Base-by-base conservation (phyloP, 1,140 invertebrate genomes). In the Dendroctonus ponderosae region DNA sequence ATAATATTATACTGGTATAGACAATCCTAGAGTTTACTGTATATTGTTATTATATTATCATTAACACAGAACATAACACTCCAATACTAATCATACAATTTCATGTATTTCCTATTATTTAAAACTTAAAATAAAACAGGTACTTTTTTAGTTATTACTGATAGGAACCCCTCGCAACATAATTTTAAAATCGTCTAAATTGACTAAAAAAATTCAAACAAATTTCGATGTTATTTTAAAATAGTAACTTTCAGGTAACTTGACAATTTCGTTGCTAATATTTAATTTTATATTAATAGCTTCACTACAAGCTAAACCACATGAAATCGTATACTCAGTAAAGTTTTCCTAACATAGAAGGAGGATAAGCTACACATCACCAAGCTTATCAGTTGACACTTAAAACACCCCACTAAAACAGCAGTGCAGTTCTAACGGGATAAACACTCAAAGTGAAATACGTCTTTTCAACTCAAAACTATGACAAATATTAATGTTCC, bases 281-380 rank as follows among this genome's bases (percentile, higher is more conserved):
- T 14, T 58, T 15, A 26, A 15, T 8, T 46, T 6, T 49, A 6
- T 9, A n/a, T 43, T 59, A 26, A 39, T n/a, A 61, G 6, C 12
- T 37, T 7, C 7, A 11, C n/a, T 38, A 54, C 40, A 9, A 9
- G 8, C 7, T 49, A 8, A 7, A 61, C 39, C 42, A 51, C 53
- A 58, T 51, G 48, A 66, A 66, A 59, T 58, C 53, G 37, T 58
- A 66, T 51, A 66, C 51, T 39, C n/a, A 50, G 43, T 50, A 15
- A 54, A 39, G 42, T 26, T 38, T 11, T 61, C 15, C 37, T 26
- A 40, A 11, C 15, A 61, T n/a, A n/a, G n/a, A 61, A 38, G 43
- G 38, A 8, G 38, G 15, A n/a, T 48, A 54, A 41, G 37, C 52
- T 44, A 64, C 50, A 52, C 50, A 52, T 53, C 46, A 26, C 26